Evolutionary conservation across 2,888 invertebrate genomes (phyloP).

Genomic region (Melanotus villosus): DNA sequence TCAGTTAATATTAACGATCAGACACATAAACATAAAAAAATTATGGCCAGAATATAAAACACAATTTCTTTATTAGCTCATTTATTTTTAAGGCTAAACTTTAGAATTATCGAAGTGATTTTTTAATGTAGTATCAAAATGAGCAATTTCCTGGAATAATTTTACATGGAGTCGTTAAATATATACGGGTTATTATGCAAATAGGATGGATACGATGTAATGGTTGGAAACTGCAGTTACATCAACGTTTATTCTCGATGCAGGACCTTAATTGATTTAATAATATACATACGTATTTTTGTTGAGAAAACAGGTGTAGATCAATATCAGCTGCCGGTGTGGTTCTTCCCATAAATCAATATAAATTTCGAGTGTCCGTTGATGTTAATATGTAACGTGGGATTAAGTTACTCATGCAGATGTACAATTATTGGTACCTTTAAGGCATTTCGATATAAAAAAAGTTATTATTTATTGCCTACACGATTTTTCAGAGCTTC

Average conservation of each 20-base stretch:
- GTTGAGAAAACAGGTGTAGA: conserved; percentile 29
- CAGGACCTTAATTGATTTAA: conserved; percentile 15
- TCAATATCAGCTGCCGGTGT: conserved; percentile 25
- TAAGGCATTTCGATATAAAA: neutral
- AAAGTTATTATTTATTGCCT: neutral
- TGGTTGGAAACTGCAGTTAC: neutral
- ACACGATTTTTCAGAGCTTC: neutral
- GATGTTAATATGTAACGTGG: neutral
- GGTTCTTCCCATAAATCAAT: conserved; percentile 13
- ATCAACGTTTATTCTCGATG: neutral
- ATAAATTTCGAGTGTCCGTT: conserved; percentile 3
- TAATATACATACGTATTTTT: conserved; percentile 10
- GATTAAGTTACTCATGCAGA: conserved; percentile 1
- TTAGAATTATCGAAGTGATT: too few relatives aligned
- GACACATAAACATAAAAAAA: too few relatives aligned
- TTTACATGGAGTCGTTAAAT: neutral
- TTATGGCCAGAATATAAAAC: too few relatives aligned
- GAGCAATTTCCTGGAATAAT: neutral
- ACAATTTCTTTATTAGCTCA: too few relatives aligned
- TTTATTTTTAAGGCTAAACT: too few relatives aligned
- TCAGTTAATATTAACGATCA: too few relatives aligned
- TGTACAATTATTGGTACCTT: conserved; percentile 1
- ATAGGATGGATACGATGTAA: conserved; percentile 1
- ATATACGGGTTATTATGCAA: neutral
- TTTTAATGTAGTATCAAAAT: too few relatives aligned